Evolutionary conservation across 2,113 vertebrate species (phyloP), one percentile per base, ranked within the genome.

Genomic region (Boulengerochromis microlepis): DNA sequence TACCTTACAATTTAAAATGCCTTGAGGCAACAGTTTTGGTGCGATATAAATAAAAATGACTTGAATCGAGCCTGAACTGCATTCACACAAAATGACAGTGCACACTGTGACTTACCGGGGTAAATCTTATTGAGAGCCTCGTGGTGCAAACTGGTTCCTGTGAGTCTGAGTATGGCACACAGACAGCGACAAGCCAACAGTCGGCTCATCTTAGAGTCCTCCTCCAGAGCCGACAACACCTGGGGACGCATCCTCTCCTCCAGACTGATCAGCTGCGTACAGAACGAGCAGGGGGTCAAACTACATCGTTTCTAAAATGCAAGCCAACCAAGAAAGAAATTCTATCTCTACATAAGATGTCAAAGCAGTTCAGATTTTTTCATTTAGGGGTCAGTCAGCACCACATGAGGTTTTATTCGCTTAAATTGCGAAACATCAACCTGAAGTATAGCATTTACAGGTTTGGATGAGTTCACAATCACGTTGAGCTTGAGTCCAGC

Each of bases 111-210:
- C 86, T 47, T 96, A 99, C 99, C 98, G 1, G 97, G 97, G 52
- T 98, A 99, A 84, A 98, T 94, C 85, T 92, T 98, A 95, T 96
- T 97, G 81, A 98, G 95, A 35, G 94, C 92, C 5, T 98, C 97
- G 1, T 96, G 92, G 66, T 95, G 95, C 26, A 96, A 93, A 38
- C 91, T 86, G 8, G 71, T 86, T 16, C 96, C 95, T 7, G 96
- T 93, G 76, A 93, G 89, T 33, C 89, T 92, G 9, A 99, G 87
- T 7, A 98, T 89, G 7, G 85, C 24, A 11, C 88, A 87, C 13
- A 98, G 53, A 50, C 97, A 97, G 11, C 93, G 97, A 88, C 98
- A 98, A 35, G 98, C 98, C 42, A 97, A 69, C 19, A 98, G 85
- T 1, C 98, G 96, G 24, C 96, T 90, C 83, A 95, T 97, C 93